Evolutionary conservation across 2,113 vertebrate genomes (phyloP).

Genomic region (Taxidea taxus): DNA sequence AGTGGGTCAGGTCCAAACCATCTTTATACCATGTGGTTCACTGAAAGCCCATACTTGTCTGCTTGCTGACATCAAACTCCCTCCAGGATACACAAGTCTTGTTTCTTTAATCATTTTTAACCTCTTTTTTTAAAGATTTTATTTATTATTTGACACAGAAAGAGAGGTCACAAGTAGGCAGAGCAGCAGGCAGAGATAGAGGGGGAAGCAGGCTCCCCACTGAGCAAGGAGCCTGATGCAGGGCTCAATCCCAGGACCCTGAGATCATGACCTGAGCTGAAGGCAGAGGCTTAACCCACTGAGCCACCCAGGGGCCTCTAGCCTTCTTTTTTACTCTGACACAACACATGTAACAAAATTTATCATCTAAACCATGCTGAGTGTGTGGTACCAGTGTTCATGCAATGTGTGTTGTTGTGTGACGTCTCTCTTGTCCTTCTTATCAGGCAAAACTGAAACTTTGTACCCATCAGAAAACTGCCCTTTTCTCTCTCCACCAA

Average conservation of each 20-base stretch:
- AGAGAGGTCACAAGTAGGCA: no score
- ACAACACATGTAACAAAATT: neutral
- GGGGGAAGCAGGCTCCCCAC: no score
- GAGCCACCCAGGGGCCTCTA: no score
- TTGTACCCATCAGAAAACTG: neutral
- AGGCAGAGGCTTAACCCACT: no score
- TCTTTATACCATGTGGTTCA: neutral
- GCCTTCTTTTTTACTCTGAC: neutral
- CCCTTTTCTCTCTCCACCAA: no score
- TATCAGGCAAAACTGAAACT: neutral
- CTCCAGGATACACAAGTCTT: neutral
- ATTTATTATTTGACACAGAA: no score
- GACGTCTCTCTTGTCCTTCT: neutral
- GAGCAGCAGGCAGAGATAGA: no score
- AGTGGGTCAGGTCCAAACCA: neutral
- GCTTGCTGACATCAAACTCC: neutral
- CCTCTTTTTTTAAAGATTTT: neutral
- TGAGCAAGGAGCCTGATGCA: no score
- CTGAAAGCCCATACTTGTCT: neutral
- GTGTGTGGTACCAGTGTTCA: neutral
- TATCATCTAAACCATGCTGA: neutral
- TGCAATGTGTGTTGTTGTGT: neutral
- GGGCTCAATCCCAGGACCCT: no score
- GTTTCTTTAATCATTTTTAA: neutral
- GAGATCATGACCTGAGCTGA: no score